Evolutionary conservation across 1,140 invertebrate species (phyloP).

Genomic region (Ladona fulva): DNA sequence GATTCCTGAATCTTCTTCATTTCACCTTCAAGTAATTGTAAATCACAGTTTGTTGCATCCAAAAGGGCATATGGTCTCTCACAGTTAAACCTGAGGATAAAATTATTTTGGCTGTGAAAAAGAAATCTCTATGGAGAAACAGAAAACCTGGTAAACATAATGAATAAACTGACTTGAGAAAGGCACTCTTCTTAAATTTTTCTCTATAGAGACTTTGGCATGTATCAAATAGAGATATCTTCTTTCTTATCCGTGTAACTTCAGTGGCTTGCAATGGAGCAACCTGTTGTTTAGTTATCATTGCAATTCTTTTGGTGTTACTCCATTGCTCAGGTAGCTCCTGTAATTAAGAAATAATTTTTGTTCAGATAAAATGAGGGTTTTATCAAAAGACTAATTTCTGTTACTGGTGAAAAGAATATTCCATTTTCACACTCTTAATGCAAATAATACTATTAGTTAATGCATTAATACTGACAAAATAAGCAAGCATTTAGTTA

Average conservation of each 20-base stretch:
- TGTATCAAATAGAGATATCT: slow-evolving; percentile 75
- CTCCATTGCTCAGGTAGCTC: slow-evolving; percentile 94
- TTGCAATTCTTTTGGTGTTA: slow-evolving; percentile 85
- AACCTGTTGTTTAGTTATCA: slow-evolving; percentile 87
- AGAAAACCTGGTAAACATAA: not conserved
- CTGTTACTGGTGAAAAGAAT: too few species aligned
- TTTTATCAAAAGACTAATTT: too few species aligned
- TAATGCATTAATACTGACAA: too few species aligned
- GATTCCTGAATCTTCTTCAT: slow-evolving; percentile 81
- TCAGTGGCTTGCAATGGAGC: slow-evolving; percentile 91
- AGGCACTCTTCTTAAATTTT: slow-evolving; percentile 55
- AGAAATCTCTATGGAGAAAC: slow-evolving; percentile 5
- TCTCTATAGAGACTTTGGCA: slow-evolving; percentile 79
- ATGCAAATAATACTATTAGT: too few species aligned
- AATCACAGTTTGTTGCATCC: slow-evolving; percentile 69
- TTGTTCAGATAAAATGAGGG: not conserved
- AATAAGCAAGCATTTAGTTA: too few species aligned
- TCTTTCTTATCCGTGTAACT: slow-evolving; percentile 77
- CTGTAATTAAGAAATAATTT: slow-evolving; percentile 35
- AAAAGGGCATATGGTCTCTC: slow-evolving; percentile 65
- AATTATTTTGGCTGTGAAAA: not conserved
- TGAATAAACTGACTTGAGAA: slow-evolving; percentile 31
- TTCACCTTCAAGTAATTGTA: slow-evolving; percentile 67
- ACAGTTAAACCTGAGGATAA: slow-evolving; percentile 67
- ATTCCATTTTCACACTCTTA: too few species aligned